phyloP scores from a whole-genome alignment of 1,140 invertebrate species.

The Phocides pigmalion region DNA sequence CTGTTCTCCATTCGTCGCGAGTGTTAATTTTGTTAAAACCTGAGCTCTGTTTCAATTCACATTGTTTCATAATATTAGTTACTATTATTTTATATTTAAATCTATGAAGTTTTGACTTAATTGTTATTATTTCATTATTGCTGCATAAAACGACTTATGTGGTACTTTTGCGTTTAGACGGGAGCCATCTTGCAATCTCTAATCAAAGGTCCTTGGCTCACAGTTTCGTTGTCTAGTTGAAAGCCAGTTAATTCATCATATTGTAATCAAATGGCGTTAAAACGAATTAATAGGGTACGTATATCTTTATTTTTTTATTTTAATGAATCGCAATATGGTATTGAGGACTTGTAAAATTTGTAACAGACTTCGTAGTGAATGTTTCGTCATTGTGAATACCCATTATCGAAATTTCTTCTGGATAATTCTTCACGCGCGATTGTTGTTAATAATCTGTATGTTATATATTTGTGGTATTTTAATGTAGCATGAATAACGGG shows the following conservation, averaged over 20 bases:
- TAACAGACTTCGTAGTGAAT: constrained; percentile 84
- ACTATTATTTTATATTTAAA: constrained; percentile 78
- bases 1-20: constrained; percentile 78
- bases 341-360: constrained; percentile 76
- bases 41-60: constrained; percentile 71
- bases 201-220: constrained; percentile 87
- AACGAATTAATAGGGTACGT: constrained; percentile 98
- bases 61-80: constrained; percentile 80
- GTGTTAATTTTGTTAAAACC: constrained; percentile 77
- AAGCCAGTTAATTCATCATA: constrained; percentile 85
- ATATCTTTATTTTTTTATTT: constrained; percentile 77
- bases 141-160: constrained; percentile 84
- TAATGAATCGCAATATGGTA: constrained; percentile 55
- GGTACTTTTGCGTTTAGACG: constrained; percentile 86
- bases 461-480: constrained; percentile 29
- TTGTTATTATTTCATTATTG: constrained; percentile 67
- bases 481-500: constrained; percentile 44
- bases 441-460: constrained; percentile 46
- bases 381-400: constrained; percentile 84
- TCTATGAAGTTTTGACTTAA: constrained; percentile 65
- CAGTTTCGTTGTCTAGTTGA: constrained; percentile 86
- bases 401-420: constrained; percentile 83
- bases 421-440: constrained; percentile 76
- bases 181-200: constrained; percentile 88
- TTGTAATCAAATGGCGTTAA: constrained; percentile 93